Evolutionary conservation across 2,888 invertebrate genomes (phyloP), one percentile per base, ranked within the genome.

Genomic region (Amiota minor): DNA sequence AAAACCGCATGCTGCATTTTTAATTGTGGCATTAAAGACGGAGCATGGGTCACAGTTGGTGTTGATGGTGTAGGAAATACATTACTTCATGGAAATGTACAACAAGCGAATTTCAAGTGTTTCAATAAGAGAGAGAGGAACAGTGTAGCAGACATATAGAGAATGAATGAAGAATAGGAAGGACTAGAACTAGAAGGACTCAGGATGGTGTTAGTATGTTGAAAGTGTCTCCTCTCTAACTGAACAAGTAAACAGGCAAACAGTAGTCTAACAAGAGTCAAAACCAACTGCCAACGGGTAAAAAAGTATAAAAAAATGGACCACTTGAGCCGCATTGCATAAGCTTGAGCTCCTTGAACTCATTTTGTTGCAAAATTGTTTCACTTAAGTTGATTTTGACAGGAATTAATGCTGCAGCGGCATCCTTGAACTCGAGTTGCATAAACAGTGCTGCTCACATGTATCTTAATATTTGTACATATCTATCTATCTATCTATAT

Each of bases 341-440:
- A 46, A 46, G 20, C 46, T 64, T 45, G n/a, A 49, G 23, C 67
- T 49, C 50, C 67, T 67, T 67, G 67, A 67, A 67, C 67, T 67
- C 67, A 67, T 67, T 67, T 67, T 16, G 16, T 49, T 67, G 67
- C 23, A 67, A 59, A 67, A 67, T 67, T 67, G 45, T 67, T 67
- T 67, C 18, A 23, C 50, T 49, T 20, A 50, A 67, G 67, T 67
- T 50, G 67, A 67, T 67, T 67, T 67, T 67, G 67, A 67, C 67
- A 67, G 67, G 67, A 18, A 49, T 67, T 67, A 67, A 67, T 67
- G 49, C 67, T 20, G 67, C 67, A 35, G 45, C 62, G 50, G 67
- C 50, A 67, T 65, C 65, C 65, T 65, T 65, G 65, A 65, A 65
- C 65, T 18, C 46, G n/a, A 65, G 18, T 23, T 23, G 14, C 45